Evolutionary conservation across 2,888 invertebrate genomes (phyloP).

Genomic region (Criorhina ranunculi): DNA sequence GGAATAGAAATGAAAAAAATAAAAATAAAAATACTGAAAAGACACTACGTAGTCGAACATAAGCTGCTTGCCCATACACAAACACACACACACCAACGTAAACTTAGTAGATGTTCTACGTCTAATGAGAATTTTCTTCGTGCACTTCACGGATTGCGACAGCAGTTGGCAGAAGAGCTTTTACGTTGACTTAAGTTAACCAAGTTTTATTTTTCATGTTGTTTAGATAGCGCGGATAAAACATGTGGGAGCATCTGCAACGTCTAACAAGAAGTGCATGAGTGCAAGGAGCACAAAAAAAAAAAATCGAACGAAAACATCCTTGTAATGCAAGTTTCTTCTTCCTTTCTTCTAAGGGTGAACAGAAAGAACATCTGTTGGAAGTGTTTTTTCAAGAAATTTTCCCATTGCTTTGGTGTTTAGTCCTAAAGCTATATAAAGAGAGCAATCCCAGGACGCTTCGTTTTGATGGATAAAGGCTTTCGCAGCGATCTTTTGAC

Average conservation of each 20-base stretch:
- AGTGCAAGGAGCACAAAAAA: background rate
- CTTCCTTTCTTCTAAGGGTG: background rate
- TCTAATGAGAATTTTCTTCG: constrained; percentile 69
- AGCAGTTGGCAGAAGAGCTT: constrained; percentile 70
- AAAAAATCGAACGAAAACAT: constrained; percentile 49
- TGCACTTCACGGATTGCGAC: constrained; percentile 60
- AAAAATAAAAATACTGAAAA: constrained; percentile 37
- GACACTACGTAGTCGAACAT: constrained; percentile 32
- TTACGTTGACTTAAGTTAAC: constrained; percentile 73
- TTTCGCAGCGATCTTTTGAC: constrained; percentile 59
- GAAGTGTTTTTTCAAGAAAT: constrained; percentile 42
- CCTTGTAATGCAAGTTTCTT: constrained; percentile 51
- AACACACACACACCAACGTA: constrained; percentile 11
- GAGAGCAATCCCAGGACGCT: constrained; percentile 41
- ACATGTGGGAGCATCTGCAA: constrained; percentile 56
- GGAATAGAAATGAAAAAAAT: constrained; percentile 20
- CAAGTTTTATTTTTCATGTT: constrained; percentile 61
- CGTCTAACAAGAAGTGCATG: constrained; percentile 15
- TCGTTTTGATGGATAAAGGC: constrained; percentile 67
- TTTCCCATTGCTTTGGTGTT: constrained; percentile 34
- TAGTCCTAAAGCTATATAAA: constrained; percentile 39
- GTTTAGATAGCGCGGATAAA: constrained; percentile 56
- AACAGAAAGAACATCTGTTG: constrained; percentile 60
- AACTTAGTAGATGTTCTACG: constrained; percentile 60
- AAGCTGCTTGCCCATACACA: constrained; percentile 50